phyloP scores from a whole-genome alignment of 2,888 invertebrate genomes.

The Hetaerina titia region DNA sequence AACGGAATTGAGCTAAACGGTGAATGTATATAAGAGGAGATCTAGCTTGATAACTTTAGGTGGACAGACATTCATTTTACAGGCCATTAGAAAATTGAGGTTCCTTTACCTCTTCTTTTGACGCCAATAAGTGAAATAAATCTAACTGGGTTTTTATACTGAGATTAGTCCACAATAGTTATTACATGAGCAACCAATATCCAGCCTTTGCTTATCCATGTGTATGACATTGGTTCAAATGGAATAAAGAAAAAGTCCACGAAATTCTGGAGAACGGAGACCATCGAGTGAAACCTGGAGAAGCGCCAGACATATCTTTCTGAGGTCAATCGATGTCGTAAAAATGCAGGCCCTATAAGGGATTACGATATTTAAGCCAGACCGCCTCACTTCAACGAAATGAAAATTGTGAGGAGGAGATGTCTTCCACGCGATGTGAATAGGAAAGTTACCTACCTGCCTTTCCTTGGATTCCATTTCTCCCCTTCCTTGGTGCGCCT shows the following conservation, averaged over 20 bases:
- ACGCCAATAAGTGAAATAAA: neutral
- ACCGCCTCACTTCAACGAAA: neutral
- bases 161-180: neutral
- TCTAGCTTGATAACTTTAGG: too few species aligned
- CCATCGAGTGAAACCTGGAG: neutral
- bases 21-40: too few species aligned
- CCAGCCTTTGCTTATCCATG: neutral
- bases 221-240: neutral
- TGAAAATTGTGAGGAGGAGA: neutral
- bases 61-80: neutral
- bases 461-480: neutral
- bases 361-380: constrained; percentile 11
- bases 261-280: neutral
- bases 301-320: neutral
- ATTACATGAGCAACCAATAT: neutral
- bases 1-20: too few species aligned
- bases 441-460: neutral
- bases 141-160: neutral
- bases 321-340: neutral
- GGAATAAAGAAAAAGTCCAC: neutral
- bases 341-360: neutral
- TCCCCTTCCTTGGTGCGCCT: neutral
- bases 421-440: neutral
- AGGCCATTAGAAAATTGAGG: neutral
- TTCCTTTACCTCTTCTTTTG: neutral